Percentiles rank a stretch among this genome's conserved stretches.
Evolutionary conservation across 2,797 vertebrate genomes (phyloP).

Genomic region (Pipistrellus pygmaeus): DNA sequence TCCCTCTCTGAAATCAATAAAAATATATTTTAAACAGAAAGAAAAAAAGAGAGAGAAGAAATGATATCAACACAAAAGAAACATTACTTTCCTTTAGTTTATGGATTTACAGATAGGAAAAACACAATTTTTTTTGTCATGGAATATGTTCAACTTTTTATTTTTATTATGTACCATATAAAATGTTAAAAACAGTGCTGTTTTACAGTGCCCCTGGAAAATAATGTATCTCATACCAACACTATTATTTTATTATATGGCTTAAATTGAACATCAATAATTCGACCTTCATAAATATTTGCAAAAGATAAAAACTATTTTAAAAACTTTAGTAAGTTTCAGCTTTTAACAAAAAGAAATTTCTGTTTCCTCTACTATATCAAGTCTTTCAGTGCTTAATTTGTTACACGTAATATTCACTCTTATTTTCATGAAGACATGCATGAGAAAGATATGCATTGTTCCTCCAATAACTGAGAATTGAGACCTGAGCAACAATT

Average conservation of each 20-base stretch:
- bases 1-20: too few species aligned
- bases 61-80: neutral
- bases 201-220: neutral
- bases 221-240: neutral
- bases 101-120: neutral
- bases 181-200: constrained; percentile 17
- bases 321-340: neutral
- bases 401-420: neutral
- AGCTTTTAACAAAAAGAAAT: neutral
- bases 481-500: neutral
- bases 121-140: neutral
- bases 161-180: neutral
- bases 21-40: too few species aligned
- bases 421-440: neutral
- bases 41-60: neutral
- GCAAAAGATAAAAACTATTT: neutral
- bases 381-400: neutral
- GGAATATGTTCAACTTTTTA: neutral
- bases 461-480: neutral
- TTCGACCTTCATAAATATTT: constrained; percentile 60
- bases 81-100: neutral
- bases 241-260: neutral
- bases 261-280: constrained; percentile 43
- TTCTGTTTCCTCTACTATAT: neutral
- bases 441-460: neutral